phyloP scores from a whole-genome alignment of 92 coral and sea anemone species.

The Umimayanthus kanabou region DNA sequence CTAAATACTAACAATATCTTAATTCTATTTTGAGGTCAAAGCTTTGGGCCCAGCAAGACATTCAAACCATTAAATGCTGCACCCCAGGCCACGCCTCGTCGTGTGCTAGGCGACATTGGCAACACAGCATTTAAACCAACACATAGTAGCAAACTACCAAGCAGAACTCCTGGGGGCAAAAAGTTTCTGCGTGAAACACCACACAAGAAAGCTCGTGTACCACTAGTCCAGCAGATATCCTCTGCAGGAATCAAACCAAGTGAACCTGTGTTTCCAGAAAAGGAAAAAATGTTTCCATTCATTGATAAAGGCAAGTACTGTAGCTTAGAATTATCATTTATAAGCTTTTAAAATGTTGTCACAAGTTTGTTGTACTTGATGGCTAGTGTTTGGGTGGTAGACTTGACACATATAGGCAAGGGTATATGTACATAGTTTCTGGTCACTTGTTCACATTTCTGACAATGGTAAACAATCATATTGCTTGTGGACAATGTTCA shows the following conservation, averaged over 20 bases:
- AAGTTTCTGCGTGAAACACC: constrained; percentile 58
- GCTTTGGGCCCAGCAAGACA: constrained; percentile 67
- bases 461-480: no score
- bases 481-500: no score
- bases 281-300: constrained; percentile 85
- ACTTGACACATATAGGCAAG: no score
- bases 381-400: no score
- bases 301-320: constrained; percentile 77
- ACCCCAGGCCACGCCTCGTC: constrained; percentile 83
- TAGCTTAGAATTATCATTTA: not conserved
- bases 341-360: not conserved
- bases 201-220: constrained; percentile 47
- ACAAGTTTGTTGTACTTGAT: not conserved
- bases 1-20: not conserved
- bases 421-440: no score
- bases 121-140: constrained; percentile 64
- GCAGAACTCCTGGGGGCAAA: constrained; percentile 52
- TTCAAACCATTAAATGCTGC: constrained; percentile 44
- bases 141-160: constrained; percentile 46
- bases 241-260: constrained; percentile 57
- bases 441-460: no score
- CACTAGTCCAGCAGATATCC: constrained; percentile 55
- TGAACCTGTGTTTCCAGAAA: constrained; percentile 62
- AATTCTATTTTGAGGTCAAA: constrained; percentile 54
- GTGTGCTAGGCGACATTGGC: constrained; percentile 90